Base-by-base conservation (phyloP, 2,797 vertebrate species). In the Dipus sagitta region DNA sequence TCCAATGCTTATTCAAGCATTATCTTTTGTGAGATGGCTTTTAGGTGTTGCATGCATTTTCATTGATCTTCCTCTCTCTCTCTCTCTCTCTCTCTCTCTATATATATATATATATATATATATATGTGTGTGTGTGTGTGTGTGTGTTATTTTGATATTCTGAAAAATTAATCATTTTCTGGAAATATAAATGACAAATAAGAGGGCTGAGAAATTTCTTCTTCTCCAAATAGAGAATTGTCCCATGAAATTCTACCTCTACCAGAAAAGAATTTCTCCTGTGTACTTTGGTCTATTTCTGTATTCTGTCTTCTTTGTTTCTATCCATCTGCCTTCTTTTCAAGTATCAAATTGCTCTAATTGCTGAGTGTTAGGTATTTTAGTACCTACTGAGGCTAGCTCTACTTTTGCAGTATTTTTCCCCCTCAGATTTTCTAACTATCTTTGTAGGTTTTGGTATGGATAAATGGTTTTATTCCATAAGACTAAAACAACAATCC, bases 291-390 rank as follows among this genome's bases (percentile, higher is more conserved):
- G 67, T 84, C 77, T 94, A 54, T 92, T 95, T 94, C 67, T 89
- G 24, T 24, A 76, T 81, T 90, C 86, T 93, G 26, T 76, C 88
- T 92, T 62, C 80, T 15, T 84, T 86, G 76, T 93, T 68, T 91
- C 52, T 13, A n/a, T 4, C 62, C 62, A 91, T 71, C 42, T 80
- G 83, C 62, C n/a, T 62, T 78, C 32, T 87, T 85, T 28, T 68
- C 71, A 13, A 72, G 64, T 30, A 67, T 52, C 68, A 93, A 86
- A 80, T 20, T 83, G 30, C 30, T 80, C 92, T 80, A 77, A 80
- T 71, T 91, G 65, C 74, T 18, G 64, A 78, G 30, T 90, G 89
- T 87, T 71, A 47, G 65, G 24, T 32, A 20, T 52, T 77, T 93
- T 87, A 47, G 26, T 70, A 42, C 78, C 72, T 86, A 68, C 76